Evolutionary conservation across 2,797 vertebrate genomes (phyloP), one percentile per base, ranked within the genome.

Genomic region (Rachycentron canadum): DNA sequence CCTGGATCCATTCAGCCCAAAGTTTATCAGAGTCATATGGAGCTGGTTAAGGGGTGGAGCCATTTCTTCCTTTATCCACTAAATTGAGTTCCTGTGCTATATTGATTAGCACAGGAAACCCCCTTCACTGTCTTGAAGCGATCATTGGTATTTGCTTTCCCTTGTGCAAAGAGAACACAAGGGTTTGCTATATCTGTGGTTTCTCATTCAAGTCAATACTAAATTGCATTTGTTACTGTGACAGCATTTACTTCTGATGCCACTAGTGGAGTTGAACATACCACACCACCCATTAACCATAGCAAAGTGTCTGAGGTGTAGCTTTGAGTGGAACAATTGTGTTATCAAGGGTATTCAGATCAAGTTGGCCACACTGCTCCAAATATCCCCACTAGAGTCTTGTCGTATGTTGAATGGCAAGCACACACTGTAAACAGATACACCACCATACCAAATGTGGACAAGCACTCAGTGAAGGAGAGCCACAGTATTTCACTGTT

Each of bases 281-380:
- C n/a, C n/a, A n/a, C n/a, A n/a, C 25, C 13, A 53, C 50, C 50
- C 50, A 52, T 4, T 23, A 16, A 50, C 23, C 23, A 50, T 23
- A 49, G 47, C 21, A 23, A 49, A 11, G 12, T 52, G 23, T 6
- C 7, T 32, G 32, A n/a, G n/a, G n/a, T 49, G n/a, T 49, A 49
- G 47, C 23, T 52, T 52, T n/a, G 1, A 52, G 17, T 17, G 14
- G 41, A 17, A 43, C 3, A 43, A 17, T 19, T 5, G 16, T n/a
- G n/a, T n/a, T n/a, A n/a, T n/a, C n/a, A n/a, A n/a, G 5, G 17
- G 16, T 43, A 43, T 43, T 43, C 5, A 17, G 3, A 3, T 45
- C 75, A 58, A 55, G 50, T 69, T 76, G 69, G 58, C 36, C 61
- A 77, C 64, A 68, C 82, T 79, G 85, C 76, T 81, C 70, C 63